phyloP scores from a whole-genome alignment of 2,888 invertebrate species.

The Cheilosia vernalis region DNA sequence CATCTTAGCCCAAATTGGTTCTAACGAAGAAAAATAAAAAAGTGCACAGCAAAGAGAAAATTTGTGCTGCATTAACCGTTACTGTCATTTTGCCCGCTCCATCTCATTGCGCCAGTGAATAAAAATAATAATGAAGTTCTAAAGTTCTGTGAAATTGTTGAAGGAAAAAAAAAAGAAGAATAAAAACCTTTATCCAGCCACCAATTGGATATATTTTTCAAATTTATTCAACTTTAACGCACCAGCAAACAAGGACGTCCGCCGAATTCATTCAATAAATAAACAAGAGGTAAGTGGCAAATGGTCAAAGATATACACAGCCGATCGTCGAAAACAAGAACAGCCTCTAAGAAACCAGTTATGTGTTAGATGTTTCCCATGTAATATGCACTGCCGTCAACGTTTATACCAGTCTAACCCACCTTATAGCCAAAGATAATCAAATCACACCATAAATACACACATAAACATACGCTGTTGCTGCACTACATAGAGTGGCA shows the following conservation, averaged over 20 bases:
- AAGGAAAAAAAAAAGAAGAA: background rate
- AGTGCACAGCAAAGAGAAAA: constrained; percentile 43
- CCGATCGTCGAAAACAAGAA: constrained; percentile 43
- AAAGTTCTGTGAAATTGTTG: constrained; percentile 9
- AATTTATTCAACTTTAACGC: constrained; percentile 45
- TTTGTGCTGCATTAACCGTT: constrained; percentile 54
- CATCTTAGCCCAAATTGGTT: constrained; percentile 18
- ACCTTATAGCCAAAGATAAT: constrained; percentile 63
- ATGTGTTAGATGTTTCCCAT: constrained; percentile 42
- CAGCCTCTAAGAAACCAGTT: constrained; percentile 60
- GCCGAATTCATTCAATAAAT: constrained; percentile 68
- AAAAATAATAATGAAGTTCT: constrained; percentile 22
- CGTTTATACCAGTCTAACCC: constrained; percentile 49
- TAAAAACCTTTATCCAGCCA: background rate
- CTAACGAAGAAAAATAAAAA: constrained; percentile 32
- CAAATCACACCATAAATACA: constrained; percentile 64
- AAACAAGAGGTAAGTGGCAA: constrained; percentile 68
- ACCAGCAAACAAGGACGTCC: constrained; percentile 56
- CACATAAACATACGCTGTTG: constrained; percentile 22
- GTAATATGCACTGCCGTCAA: constrained; percentile 55
- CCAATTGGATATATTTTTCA: constrained; percentile 58
- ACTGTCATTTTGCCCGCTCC: constrained; percentile 32
- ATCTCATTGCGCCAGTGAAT: background rate
- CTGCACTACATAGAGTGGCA: constrained; percentile 44
- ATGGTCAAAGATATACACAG: constrained; percentile 47